A percentile compares a stretch with the other conserved stretches of the same genome.
Conservation (phyloP, 2,797 vertebrate genomes). For the Betta splendens region DNA sequence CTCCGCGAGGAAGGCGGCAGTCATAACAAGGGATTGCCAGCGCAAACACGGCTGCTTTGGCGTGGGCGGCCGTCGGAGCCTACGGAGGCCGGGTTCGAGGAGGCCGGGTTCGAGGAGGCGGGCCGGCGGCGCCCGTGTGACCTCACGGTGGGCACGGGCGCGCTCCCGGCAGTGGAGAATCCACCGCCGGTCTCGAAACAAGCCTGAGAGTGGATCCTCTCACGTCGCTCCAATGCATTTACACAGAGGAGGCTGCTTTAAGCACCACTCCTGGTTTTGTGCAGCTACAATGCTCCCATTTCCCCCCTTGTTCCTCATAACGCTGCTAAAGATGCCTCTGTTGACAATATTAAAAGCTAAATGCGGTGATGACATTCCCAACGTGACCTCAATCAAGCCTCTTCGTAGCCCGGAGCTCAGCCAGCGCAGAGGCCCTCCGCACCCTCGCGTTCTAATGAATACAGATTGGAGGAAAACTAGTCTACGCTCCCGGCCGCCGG, state of each 20-base stretch:
- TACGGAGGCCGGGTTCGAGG: no score
- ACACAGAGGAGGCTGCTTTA: conserved; percentile 25
- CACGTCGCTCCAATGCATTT: conserved; percentile 16
- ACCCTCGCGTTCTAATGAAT: conserved; percentile 64
- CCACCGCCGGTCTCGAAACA: conserved; percentile 45
- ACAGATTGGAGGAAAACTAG: conserved; percentile 43
- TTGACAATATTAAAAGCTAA: conserved; percentile 65
- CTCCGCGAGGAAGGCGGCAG: conserved; percentile 57
- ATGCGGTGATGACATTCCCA: conserved; percentile 62
- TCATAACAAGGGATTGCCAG: conserved; percentile 73
- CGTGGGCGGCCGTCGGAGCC: conserved; percentile 36
- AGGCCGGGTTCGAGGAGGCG: no score
- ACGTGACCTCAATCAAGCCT: conserved; percentile 70
- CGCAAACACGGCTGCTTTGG: conserved; percentile 64
- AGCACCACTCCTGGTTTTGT: conserved; percentile 32
- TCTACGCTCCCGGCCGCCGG: conserved; percentile 28
- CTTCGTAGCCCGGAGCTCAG: conserved; percentile 57
- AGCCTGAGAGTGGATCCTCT: conserved; percentile 28
- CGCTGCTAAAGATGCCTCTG: conserved; percentile 56
- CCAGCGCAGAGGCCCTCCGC: conserved; percentile 54
- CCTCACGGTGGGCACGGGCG: conserved; percentile 47
- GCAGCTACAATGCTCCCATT: conserved; percentile 38
- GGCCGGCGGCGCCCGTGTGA: conserved; percentile 40
- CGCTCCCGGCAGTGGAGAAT: no score
- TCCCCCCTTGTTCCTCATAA: conserved; percentile 40